Percentiles rank a stretch among this genome's conserved stretches.
Evolutionary conservation across 1,140 invertebrate species (phyloP).

Genomic region (Macrotrachela quadricornifera): DNA sequence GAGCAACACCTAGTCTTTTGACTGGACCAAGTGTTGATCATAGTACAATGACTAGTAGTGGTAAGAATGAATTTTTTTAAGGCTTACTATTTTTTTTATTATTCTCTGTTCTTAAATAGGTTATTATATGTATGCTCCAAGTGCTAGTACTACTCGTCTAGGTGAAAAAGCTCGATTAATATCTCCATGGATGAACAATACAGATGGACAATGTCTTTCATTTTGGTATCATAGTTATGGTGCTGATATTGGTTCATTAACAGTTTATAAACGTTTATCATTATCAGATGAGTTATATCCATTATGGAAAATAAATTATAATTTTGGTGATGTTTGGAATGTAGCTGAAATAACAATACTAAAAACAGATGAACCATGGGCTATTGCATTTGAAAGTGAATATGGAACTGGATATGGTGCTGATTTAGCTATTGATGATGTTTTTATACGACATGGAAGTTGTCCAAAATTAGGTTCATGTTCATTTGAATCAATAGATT

Average conservation of each 20-base stretch:
- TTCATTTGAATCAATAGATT: slow-evolving; percentile 18
- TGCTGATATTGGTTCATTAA: slow-evolving; percentile 7
- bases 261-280: not conserved
- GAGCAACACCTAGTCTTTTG: slow-evolving; percentile 11
- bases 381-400: slow-evolving; percentile 16
- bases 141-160: not conserved
- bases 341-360: not conserved
- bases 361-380: not conserved
- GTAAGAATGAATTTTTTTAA: not conserved
- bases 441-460: too few relatives aligned
- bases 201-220: slow-evolving; percentile 10
- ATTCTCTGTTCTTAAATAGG: not conserved
- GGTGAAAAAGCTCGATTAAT: slow-evolving; percentile 2
- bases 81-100: not conserved
- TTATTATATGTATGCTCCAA: slow-evolving; percentile 7
- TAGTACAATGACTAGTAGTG: slow-evolving; percentile 12
- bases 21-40: slow-evolving; percentile 21
- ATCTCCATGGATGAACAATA: slow-evolving; percentile 3
- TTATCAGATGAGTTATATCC: not conserved
- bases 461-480: slow-evolving; percentile 11
- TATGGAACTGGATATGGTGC: slow-evolving; percentile 11
- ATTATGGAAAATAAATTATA: slow-evolving; percentile 4
- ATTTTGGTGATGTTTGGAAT: slow-evolving; percentile 8
- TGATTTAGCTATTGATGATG: too few relatives aligned
- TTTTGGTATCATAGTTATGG: slow-evolving; percentile 12